Base-by-base conservation (phyloP, 2,888 invertebrate genomes). In the Sarcophaga caerulescens region DNA sequence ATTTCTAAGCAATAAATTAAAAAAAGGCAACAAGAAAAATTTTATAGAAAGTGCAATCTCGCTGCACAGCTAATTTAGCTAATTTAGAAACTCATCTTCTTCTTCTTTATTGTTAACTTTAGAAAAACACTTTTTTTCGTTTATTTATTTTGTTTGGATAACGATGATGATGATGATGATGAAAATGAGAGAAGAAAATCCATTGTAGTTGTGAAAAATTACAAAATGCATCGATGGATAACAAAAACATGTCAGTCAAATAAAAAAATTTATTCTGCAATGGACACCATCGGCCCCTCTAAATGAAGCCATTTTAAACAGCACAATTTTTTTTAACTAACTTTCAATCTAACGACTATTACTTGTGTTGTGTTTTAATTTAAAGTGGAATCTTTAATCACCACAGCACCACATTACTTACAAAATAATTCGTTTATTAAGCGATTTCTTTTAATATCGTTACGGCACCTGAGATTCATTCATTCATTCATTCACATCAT, bases 191-290 rank as follows among this genome's bases (percentile, higher is more conserved):
- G 60, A 79, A 82, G 57, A 63, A 75, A 78, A 81, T 45, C 21
- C 12, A 79, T 85, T 57, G 57, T 70, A 74, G 87, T 76, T 74
- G 68, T 74, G 82, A 71, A 83, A 83, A 71, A 75, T 80, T 74
- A 44, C 69, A 78, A 79, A 79, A 87, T 89, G 89, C 91, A 91
- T 90, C 90, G 90, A 85, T 91, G 91, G 88, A 89, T 90, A 91
- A 90, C 88, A 88, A 89, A 92, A 91, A 90, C 92, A 92, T 92
- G 92, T 92, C 92, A 91, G 91, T 79, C 44, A 47, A 81, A 78
- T 81, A 35, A 81, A 82, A 76, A 80, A 73, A 0, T 65, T 44
- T 60, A 35, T 75, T 66, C 23, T 25, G 4, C 2, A 71, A 17
- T 73, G 17, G 2, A 23, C 76, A 76, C 70, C 65, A 60, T 0